phyloP scores from a whole-genome alignment of 2,797 vertebrate genomes.

The Fundulus diaphanus region DNA sequence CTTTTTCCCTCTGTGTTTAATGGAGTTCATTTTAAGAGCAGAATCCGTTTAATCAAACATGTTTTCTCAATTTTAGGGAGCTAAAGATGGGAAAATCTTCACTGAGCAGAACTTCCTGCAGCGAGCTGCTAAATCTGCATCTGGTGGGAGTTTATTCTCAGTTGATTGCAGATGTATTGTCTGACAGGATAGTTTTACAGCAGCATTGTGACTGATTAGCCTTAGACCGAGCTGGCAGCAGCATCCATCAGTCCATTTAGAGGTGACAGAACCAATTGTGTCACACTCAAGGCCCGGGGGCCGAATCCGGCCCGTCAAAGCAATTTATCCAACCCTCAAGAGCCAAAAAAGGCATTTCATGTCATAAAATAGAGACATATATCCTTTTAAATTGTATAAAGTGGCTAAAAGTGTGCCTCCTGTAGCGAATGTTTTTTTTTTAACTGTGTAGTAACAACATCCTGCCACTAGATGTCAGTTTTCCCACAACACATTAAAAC shows the following conservation, averaged over 20 bases:
- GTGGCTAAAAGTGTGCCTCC: too few relatives aligned
- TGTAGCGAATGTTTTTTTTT: too few relatives aligned
- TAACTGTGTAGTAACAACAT: too few relatives aligned
- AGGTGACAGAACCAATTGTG: too few relatives aligned
- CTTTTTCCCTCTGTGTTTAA: not conserved
- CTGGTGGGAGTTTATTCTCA: conserved; percentile 61
- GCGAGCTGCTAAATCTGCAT: conserved; percentile 87
- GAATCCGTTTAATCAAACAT: not conserved
- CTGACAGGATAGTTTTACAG: not conserved
- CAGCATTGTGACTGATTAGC: not conserved
- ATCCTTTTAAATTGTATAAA: too few relatives aligned
- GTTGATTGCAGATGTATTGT: not conserved
- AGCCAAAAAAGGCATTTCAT: too few relatives aligned
- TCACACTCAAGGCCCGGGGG: too few relatives aligned
- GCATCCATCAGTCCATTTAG: not conserved
- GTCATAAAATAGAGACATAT: too few relatives aligned
- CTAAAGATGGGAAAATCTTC: conserved; percentile 91
- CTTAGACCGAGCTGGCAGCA: not conserved
- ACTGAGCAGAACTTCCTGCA: conserved; percentile 95
- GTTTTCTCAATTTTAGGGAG: conserved; percentile 76
- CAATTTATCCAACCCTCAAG: too few relatives aligned
- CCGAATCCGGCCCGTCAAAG: too few relatives aligned
- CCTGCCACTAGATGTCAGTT: too few relatives aligned
- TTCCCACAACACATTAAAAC: too few relatives aligned
- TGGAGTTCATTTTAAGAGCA: not conserved